Evolutionary conservation across 2,888 invertebrate species (phyloP).

Genomic region (Protodeltote pygarga): DNA sequence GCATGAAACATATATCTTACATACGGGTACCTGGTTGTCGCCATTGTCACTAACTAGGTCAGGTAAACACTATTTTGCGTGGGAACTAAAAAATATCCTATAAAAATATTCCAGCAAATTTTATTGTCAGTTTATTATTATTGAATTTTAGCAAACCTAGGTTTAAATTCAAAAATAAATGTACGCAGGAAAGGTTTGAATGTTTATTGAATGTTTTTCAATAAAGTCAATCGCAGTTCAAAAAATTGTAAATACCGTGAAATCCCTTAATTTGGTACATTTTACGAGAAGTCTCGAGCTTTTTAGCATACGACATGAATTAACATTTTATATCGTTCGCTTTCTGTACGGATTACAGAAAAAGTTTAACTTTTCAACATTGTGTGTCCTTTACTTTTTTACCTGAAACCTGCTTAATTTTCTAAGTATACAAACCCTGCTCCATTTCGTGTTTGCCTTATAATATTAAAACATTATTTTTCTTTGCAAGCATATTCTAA

Average conservation of each 20-base stretch:
- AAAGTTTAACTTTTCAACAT: conserved; percentile 42
- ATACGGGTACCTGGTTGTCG: conserved; percentile 50
- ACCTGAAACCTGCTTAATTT: conserved; percentile 34
- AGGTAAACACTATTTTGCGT: conserved; percentile 63
- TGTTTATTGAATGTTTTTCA: conserved; percentile 10
- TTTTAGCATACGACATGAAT: conserved; percentile 15
- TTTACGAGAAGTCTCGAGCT: conserved; percentile 1
- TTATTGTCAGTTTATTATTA: conserved; percentile 11
- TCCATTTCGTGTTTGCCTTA: conserved; percentile 27
- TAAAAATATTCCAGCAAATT: conserved; percentile 16
- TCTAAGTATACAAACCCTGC: conserved; percentile 39
- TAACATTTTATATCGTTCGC: conserved; percentile 23
- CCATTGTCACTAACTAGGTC: conserved; percentile 62
- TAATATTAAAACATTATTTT: conserved; percentile 40
- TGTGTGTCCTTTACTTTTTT: conserved; percentile 32
- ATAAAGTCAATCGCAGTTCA: not conserved
- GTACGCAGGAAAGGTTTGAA: not conserved
- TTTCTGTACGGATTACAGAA: conserved; percentile 19
- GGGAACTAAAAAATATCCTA: conserved; percentile 40
- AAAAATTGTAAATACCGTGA: conserved; percentile 3
- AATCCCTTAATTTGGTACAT: conserved; percentile 4
- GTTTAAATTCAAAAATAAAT: too few relatives aligned
- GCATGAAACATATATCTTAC: conserved; percentile 53
- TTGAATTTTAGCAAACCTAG: too few relatives aligned
- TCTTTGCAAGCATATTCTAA: conserved; percentile 22